Evolutionary conservation across 2,888 invertebrate species (phyloP), one percentile per base, ranked within the genome.

Genomic region (Parnassius mnemosyne): DNA sequence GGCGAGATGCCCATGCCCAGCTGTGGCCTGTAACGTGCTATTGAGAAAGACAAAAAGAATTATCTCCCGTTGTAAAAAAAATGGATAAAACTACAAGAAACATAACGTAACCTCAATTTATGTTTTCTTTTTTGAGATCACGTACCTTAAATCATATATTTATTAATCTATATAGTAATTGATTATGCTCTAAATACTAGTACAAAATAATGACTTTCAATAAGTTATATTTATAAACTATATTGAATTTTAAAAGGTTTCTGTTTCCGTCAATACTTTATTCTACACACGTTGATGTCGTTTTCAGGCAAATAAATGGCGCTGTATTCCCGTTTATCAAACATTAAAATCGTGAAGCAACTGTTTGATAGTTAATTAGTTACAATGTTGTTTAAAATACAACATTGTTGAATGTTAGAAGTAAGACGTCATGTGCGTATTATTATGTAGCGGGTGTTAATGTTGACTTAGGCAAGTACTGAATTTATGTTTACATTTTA

Each of bases 81-180:
- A 25, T 25, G 25, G 7, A 25, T 25, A 25, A 25, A 5, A 25
- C 25, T 25, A 25, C 25, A 25, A 25, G 3, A 25, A 25, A 25
- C 3, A 25, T 25, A 25, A 25, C 5, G 25, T 7, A 25, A 25
- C 25, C 25, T 25, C 3, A 25, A 7, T 25, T 25, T 25, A 3
- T 25, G 25, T 25, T 25, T 25, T 56, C 47, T n/a, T 25, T 46
- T 55, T 55, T 44, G 16, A 25, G 20, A 47, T 25, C 25, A 46
- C 1, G 34, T 41, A 12, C n/a, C 3, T n/a, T 20, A 25, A 46
- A 34, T 34, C 42, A 41, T 56, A 47, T 56, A 34, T 53, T 5
- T n/a, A 10, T 34, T 56, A 47, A 56, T 56, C 56, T 25, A n/a
- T 13, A 44, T 16, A 13, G 9, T 56, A 46, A 56, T 56, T 46